Evolutionary conservation across 2,113 vertebrate species (phyloP).

Genomic region (Pholis gunnellus): DNA sequence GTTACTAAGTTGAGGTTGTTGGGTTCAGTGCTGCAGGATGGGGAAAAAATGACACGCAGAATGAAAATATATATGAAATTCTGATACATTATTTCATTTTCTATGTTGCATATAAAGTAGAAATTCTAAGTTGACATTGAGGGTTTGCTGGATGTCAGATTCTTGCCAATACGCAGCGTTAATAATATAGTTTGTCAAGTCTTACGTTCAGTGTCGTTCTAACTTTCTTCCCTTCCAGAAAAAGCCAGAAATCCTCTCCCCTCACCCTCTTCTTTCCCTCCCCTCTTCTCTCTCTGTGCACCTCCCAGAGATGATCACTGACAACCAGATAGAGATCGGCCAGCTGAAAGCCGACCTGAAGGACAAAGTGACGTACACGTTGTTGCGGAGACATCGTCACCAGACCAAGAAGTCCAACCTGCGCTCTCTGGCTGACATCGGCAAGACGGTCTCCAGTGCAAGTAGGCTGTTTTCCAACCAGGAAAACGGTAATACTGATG

Average conservation of each 20-base stretch:
- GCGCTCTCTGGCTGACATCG: conserved; percentile 96
- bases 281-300: not conserved
- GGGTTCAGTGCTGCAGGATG: not conserved
- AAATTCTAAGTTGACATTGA: not conserved
- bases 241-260: not conserved
- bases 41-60: too few species aligned
- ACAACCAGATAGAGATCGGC: conserved; percentile 95
- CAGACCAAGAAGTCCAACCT: conserved; percentile 99
- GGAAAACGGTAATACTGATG: conserved; percentile 95
- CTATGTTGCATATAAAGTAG: not conserved
- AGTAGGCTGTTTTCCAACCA: conserved; percentile 99
- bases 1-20: not conserved
- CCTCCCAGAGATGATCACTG: conserved; percentile 91
- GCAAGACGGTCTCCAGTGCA: conserved; percentile 99
- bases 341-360: conserved; percentile 93
- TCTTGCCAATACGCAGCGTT: not conserved
- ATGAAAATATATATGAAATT: not conserved
- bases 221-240: not conserved
- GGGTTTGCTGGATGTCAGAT: not conserved
- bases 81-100: not conserved
- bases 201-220: not conserved
- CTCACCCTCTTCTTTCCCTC: not conserved
- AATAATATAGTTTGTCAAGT: not conserved
- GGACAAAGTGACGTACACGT: conserved; percentile 96
- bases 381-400: conserved; percentile 96